Evolutionary conservation across 2,888 invertebrate species (phyloP).

Genomic region (Nysson spinosus): DNA sequence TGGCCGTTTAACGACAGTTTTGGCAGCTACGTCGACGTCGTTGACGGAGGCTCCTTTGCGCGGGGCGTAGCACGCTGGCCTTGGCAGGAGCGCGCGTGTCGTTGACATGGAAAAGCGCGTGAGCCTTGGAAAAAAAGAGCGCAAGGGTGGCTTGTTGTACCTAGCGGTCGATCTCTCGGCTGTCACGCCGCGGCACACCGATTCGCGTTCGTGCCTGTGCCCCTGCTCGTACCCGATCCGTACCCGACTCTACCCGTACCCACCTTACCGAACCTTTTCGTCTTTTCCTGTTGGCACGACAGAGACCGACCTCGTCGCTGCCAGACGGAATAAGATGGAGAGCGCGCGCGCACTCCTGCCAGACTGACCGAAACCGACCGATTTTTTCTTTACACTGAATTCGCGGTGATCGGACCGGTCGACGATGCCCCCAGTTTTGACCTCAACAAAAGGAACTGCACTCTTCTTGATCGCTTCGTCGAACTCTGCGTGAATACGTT

Average conservation of each 20-base stretch:
- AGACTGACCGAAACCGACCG: slow-evolving; percentile 4
- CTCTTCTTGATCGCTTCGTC: neutral
- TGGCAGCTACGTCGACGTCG: slow-evolving; percentile 14
- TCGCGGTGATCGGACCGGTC: neutral
- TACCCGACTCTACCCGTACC: no score
- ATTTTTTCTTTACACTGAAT: slow-evolving; percentile 2
- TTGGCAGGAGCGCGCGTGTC: slow-evolving; percentile 68
- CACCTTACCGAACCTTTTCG: no score
- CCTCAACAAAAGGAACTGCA: neutral
- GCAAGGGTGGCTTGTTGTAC: slow-evolving; percentile 43
- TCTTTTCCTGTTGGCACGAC: slow-evolving; percentile 23
- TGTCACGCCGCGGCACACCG: slow-evolving; percentile 33
- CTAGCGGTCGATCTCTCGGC: slow-evolving; percentile 31
- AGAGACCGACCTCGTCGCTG: slow-evolving; percentile 19
- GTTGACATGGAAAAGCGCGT: slow-evolving; percentile 70
- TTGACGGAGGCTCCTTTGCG: slow-evolving; percentile 45
- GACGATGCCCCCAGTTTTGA: slow-evolving; percentile 7
- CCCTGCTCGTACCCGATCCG: no score
- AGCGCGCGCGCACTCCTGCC: neutral
- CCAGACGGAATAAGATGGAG: slow-evolving; percentile 11
- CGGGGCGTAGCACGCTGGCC: slow-evolving; percentile 71
- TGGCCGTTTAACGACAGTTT: slow-evolving; percentile 32
- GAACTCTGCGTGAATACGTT: slow-evolving; percentile 46
- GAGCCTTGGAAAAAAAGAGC: slow-evolving; percentile 52
- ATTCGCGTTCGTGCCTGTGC: no score